Evolutionary conservation across 2,888 invertebrate genomes (phyloP), one percentile per base, ranked within the genome.

Genomic region (Drosophila suboccidentalis): DNA sequence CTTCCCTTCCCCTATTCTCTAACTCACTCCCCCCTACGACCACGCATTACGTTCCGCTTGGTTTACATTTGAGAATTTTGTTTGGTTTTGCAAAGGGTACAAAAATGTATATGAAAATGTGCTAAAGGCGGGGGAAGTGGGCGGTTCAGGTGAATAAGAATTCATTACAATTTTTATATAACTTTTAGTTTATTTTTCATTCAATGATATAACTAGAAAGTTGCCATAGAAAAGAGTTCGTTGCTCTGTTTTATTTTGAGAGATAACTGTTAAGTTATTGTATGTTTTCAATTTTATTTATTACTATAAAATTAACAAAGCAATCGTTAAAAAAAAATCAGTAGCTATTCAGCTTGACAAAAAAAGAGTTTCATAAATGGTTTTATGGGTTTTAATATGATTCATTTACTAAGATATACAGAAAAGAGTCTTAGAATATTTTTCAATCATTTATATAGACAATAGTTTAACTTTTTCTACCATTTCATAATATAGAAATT

Each of bases 31-130:
- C 34, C 15, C 8, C 11, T 4, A 13, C 36, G 26, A 9, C 10
- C 17, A 4, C 39, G 47, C 38, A 44, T 72, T 44, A 47, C 26
- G 78, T 78, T 78, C 50, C 78, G 75, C 78, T 71, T 71, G 66
- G 76, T 13, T 58, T 57, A 32, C 57, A 50, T 47, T 49, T 66
- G 55, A 60, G 65, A 73, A 73, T 76, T 76, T 66, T 43, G 57
- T 65, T 70, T 39, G 34, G 41, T 61, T 59, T 44, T 22, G 58
- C 60, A 64, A 61, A 68, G 36, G 55, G 54, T 36, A 65, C 36
- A 29, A 53, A 63, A 60, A 11, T 53, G 0, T 29, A 22, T 44
- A 53, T 53, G 32, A 62, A 62, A 29, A 50, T 32, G 41, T 36
- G 22, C 41, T 19, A 57, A 46, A 29, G 22, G 43, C 6, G 11